These are phyloP conservation scores for Drosophila hydei DNA, from an alignment of 1,140 invertebrate genomes.

Conservation along the genomic window DNA sequence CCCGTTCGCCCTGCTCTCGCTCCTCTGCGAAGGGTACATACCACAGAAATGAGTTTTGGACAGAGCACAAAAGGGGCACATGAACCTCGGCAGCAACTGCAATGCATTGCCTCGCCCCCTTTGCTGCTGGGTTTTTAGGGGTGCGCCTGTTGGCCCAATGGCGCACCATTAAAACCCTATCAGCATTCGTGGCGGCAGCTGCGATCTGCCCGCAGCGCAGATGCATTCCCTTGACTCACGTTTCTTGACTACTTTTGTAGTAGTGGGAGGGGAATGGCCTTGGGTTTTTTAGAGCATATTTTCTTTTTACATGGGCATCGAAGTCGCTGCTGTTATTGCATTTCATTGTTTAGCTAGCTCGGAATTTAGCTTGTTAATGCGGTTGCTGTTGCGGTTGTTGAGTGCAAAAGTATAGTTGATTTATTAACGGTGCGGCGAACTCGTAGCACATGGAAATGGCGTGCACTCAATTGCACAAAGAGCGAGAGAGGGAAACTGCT, in stretches of 20 bases:
- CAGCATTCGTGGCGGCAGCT: conserved; percentile 74
- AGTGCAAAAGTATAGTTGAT: conserved; percentile 77
- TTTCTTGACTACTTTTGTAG: conserved; percentile 26
- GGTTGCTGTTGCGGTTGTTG: conserved; percentile 43
- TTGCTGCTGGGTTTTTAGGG: background rate
- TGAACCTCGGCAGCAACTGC: conserved; percentile 63
- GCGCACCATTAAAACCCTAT: conserved; percentile 73
- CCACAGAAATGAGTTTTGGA: conserved; percentile 72
- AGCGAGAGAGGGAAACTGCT: background rate
- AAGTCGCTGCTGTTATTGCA: conserved; percentile 65
- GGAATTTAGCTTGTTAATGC: conserved; percentile 52
- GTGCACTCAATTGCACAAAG: conserved; percentile 56
- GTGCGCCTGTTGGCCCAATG: conserved; percentile 45
- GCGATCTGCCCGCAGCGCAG: conserved; percentile 50
- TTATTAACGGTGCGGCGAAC: conserved; percentile 66
- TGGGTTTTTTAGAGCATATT: conserved; percentile 4
- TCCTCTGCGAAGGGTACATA: conserved; percentile 15
- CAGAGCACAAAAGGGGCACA: conserved; percentile 67
- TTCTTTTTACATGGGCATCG: conserved; percentile 18
- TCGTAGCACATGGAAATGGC: conserved; percentile 44
- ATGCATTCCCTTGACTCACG: conserved; percentile 19
- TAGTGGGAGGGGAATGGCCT: background rate
- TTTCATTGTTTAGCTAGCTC: conserved; percentile 71
- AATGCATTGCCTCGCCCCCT: conserved; percentile 58
- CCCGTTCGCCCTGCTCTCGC: conserved; percentile 8